These are phyloP conservation scores for Archivesica marissinica DNA, from an alignment of 1,140 invertebrate genomes.

Conservation along the genomic window DNA sequence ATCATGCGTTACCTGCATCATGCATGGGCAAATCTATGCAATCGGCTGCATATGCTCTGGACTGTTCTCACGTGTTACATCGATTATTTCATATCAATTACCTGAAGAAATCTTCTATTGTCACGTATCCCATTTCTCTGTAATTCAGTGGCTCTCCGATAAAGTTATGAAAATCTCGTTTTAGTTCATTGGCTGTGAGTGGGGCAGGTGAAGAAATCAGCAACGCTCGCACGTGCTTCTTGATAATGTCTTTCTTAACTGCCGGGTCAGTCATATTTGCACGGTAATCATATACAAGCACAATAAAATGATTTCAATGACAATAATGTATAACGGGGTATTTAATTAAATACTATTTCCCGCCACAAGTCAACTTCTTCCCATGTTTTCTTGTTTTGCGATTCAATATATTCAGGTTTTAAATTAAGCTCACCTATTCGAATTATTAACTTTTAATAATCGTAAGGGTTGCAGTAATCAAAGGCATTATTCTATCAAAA, in stretches of 20 bases:
- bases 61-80: too few relatives aligned
- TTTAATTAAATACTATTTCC: background rate
- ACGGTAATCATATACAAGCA: background rate
- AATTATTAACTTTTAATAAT: too few relatives aligned
- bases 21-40: too few relatives aligned
- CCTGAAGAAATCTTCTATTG: constrained; percentile 71
- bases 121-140: constrained; percentile 72
- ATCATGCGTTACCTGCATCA: too few relatives aligned
- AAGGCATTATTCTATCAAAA: too few relatives aligned
- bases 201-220: constrained; percentile 75
- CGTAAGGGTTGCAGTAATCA: too few relatives aligned
- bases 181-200: constrained; percentile 71
- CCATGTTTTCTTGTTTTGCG: background rate
- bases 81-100: background rate
- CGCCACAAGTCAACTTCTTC: constrained; percentile 6
- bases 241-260: constrained; percentile 66
- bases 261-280: constrained; percentile 70
- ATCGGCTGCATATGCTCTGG: too few relatives aligned
- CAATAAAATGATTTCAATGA: background rate
- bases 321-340: background rate
- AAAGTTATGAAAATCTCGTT: constrained; percentile 73
- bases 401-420: background rate
- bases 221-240: constrained; percentile 75
- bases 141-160: constrained; percentile 70
- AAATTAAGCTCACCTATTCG: background rate